Conservation (phyloP, 2,888 invertebrate genomes). For the Catocala sponsa region DNA sequence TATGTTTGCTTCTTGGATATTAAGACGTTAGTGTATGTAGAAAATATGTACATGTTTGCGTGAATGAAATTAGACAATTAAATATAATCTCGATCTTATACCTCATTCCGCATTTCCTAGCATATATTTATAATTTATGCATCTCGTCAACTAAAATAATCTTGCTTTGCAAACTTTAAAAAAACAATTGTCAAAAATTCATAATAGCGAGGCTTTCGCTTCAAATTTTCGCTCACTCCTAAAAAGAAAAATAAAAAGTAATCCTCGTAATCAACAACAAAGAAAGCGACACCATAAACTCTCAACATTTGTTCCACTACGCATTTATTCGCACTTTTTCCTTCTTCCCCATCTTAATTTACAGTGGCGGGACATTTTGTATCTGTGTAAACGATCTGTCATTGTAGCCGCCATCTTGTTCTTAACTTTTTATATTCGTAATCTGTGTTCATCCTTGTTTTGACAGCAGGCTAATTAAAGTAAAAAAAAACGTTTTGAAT, state of each 20-base stretch:
- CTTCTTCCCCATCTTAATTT: constrained; percentile 50
- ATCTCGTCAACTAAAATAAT: too few species aligned
- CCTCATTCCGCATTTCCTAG: too few species aligned
- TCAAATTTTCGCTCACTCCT: neutral
- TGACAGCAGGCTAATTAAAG: constrained; percentile 56
- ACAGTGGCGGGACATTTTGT: constrained; percentile 77
- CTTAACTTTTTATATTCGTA: constrained; percentile 65
- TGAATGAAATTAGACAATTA: too few species aligned
- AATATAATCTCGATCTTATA: too few species aligned
- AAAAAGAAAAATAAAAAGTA: constrained; percentile 34
- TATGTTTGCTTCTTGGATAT: too few species aligned
- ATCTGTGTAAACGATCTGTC: constrained; percentile 83
- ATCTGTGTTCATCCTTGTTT: constrained; percentile 62
- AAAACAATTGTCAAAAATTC: neutral
- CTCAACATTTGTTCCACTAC: constrained; percentile 44
- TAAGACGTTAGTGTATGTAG: too few species aligned
- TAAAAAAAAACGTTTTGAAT: constrained; percentile 51
- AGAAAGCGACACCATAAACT: constrained; percentile 27
- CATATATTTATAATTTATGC: too few species aligned
- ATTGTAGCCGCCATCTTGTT: constrained; percentile 65
- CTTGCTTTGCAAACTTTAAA: too few species aligned
- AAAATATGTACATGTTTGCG: too few species aligned
- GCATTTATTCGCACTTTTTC: constrained; percentile 50
- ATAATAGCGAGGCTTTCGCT: neutral
- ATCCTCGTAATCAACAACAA: constrained; percentile 37